Evolutionary conservation across 2,888 invertebrate species (phyloP).

Genomic region (Hipparchia sbordonii): DNA sequence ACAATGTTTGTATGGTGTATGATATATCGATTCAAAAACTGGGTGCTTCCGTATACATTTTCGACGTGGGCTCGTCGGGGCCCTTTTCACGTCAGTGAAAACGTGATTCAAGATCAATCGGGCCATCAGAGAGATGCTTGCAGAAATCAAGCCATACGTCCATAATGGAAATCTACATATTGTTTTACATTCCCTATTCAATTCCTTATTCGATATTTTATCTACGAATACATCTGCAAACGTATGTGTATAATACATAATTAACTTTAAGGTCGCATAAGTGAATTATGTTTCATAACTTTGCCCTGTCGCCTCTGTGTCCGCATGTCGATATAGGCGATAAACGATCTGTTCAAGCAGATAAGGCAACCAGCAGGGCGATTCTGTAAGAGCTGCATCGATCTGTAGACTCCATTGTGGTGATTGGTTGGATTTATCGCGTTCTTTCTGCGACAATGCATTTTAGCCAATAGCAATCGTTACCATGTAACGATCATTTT

Average conservation of each 20-base stretch:
- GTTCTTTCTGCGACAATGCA: too few species aligned
- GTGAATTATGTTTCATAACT: conserved; percentile 4
- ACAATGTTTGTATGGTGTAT: conserved; percentile 12
- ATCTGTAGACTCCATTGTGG: too few species aligned
- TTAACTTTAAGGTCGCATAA: conserved; percentile 11
- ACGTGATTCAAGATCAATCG: conserved; percentile 44
- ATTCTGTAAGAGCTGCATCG: too few species aligned
- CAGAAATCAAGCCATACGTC: conserved; percentile 31
- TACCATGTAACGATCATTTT: too few species aligned
- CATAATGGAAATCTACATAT: conserved; percentile 38
- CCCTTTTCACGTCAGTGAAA: conserved; percentile 39
- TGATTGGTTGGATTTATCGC: too few species aligned
- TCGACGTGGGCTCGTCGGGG: conserved; percentile 24
- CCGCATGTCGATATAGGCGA: too few species aligned
- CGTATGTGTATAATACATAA: conserved; percentile 16
- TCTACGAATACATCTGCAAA: conserved; percentile 9
- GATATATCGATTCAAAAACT: conserved; percentile 21
- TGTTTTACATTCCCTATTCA: conserved; percentile 35
- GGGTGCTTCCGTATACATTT: conserved; percentile 18
- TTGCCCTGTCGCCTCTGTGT: neutral
- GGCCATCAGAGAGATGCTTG: conserved; percentile 29
- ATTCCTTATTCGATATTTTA: conserved; percentile 36
- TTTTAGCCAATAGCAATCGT: too few species aligned
- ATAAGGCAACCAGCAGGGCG: too few species aligned
- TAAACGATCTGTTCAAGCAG: too few species aligned